A percentile compares a stretch with the other conserved stretches of the same genome.
These are phyloP conservation scores for Pungitius pungitius DNA, from an alignment of 2,113 vertebrate genomes.

Conservation along the genomic window DNA sequence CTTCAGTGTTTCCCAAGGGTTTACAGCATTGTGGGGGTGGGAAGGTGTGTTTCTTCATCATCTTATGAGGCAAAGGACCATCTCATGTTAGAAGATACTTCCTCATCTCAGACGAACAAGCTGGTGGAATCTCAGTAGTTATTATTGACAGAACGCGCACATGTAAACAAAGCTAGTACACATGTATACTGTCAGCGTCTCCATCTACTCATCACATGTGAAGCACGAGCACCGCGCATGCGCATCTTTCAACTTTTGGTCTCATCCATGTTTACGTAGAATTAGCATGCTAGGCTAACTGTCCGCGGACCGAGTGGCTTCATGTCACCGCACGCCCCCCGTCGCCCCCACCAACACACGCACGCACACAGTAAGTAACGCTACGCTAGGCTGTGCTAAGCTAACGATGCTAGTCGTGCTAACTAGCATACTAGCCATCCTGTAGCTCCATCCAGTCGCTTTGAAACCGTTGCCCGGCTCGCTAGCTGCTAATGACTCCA, in stretches of 20 bases:
- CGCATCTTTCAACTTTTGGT: conserved; percentile 43
- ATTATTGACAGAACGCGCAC: no score
- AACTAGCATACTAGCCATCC: conserved; percentile 28
- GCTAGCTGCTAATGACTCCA: neutral
- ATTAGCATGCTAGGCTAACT: conserved; percentile 70
- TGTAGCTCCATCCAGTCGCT: conserved; percentile 31
- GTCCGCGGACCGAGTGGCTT: neutral
- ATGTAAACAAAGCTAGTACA: neutral
- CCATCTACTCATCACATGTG: conserved; percentile 34
- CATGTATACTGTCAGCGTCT: neutral
- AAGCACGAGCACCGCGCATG: conserved; percentile 45
- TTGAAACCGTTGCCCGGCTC: conserved; percentile 41
- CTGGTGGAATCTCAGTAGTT: no score
- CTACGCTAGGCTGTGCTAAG: neutral
- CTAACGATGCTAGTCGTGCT: conserved; percentile 38
- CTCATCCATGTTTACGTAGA: conserved; percentile 61
- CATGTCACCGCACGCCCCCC: no score
- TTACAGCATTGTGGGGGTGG: no score
- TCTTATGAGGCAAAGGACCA: no score
- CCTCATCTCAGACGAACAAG: no score
- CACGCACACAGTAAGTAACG: neutral
- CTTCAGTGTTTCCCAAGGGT: no score
- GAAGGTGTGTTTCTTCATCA: no score
- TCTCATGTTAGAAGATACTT: no score
- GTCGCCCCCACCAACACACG: neutral